Base-by-base conservation (phyloP, 2,797 vertebrate species). In the Aldrovandia affinis region DNA sequence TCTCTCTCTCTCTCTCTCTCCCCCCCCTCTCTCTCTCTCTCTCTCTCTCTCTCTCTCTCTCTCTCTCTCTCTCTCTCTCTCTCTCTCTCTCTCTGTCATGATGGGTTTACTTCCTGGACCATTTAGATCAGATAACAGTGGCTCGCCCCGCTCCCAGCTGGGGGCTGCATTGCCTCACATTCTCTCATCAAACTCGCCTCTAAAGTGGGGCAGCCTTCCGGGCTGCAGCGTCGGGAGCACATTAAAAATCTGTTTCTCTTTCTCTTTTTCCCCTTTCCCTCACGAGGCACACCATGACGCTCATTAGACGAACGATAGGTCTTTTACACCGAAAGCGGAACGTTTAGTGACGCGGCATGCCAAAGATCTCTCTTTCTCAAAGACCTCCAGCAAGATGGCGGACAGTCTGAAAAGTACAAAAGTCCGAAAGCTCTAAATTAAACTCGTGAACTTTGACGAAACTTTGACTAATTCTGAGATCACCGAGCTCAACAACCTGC, bases 101-200 rank as follows among this genome's bases (percentile, higher is more conserved):
- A 20, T 70, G 65, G 30, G 36, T n/a, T 81, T 25, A 59, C 81
- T 36, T 57, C 50, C 77, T 90, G 70, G 70, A 44, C 70, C 94
- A 92, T 95, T 95, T 94, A 93, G 91, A 92, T 96, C 94, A 95
- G 91, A 91, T 91, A 92, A 92, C 92, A 90, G 91, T 93, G 89
- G 92, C 90, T 93, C 87, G 89, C 88, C 83, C 83, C 87, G 80
- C 90, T 91, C 89, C 91, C 90, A 25, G 92, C 92, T 92, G 85
- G 89, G 83, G 91, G 93, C 93, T 88, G 90, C 61, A 88, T 93
- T 94, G 94, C 93, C 94, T 87, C 88, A 90, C 90, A 93, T 89
- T 73, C 93, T 95, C 93, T 93, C 93, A 87, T 95, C 94, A 94
- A 88, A 83, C 90, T 92, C 89, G 89, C 91, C 90, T 89, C 88